A percentile compares a stretch with the other conserved stretches of the same genome.
Evolutionary conservation across 2,113 vertebrate species (phyloP).

Genomic region (Lycocorax pyrrhopterus): DNA sequence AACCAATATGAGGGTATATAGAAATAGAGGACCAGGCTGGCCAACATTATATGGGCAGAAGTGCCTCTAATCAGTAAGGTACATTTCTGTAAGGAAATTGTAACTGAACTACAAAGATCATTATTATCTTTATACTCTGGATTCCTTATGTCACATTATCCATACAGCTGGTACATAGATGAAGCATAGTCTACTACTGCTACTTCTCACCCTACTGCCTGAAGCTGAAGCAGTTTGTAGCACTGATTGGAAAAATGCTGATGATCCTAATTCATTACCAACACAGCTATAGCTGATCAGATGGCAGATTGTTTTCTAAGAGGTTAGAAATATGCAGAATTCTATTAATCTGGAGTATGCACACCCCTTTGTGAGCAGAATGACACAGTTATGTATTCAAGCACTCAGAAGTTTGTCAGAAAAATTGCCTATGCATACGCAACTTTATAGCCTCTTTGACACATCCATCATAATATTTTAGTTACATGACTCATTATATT

Average conservation of each 20-base stretch:
- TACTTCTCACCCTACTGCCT: not conserved
- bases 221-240: not conserved
- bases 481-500: not conserved
- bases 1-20: fast-evolving
- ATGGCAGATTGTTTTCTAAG: not conserved
- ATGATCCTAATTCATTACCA: not conserved
- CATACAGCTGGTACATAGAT: not conserved
- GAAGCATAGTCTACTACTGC: not conserved
- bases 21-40: not conserved
- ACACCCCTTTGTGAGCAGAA: not conserved
- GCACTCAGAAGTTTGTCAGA: not conserved
- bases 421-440: not conserved
- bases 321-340: not conserved
- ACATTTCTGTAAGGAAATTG: not conserved
- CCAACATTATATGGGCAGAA: not conserved
- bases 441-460: constrained; percentile 4
- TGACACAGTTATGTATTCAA: not conserved
- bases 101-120: not conserved
- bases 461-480: not conserved
- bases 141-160: not conserved
- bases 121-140: not conserved
- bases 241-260: not conserved
- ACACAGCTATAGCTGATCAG: not conserved
- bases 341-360: not conserved
- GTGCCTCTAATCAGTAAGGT: not conserved